Percentiles rank a stretch among this genome's conserved stretches.
These are phyloP conservation scores for Contarinia nasturtii DNA, from an alignment of 1,140 invertebrate genomes.

Conservation along the genomic window DNA sequence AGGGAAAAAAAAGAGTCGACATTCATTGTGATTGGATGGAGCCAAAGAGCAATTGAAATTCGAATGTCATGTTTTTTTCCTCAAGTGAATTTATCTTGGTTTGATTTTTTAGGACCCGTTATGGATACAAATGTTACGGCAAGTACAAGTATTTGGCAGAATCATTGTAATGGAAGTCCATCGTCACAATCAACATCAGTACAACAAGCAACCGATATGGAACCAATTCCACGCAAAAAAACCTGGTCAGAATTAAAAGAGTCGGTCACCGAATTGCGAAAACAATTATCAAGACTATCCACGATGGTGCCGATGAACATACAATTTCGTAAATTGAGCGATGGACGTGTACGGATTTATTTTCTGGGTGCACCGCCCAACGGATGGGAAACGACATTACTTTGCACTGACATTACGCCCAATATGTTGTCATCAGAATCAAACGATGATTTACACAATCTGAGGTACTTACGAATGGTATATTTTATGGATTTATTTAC, in stretches of 20 bases:
- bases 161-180: not conserved
- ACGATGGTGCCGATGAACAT: slow-evolving; percentile 59
- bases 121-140: too few species aligned
- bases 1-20: too few species aligned
- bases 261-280: slow-evolving; percentile 62
- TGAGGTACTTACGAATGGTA: not conserved
- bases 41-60: too few species aligned
- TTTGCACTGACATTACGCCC: slow-evolving; percentile 60
- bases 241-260: slow-evolving; percentile 64
- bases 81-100: too few species aligned
- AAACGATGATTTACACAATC: not conserved
- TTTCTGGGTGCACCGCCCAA: slow-evolving; percentile 70
- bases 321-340: slow-evolving; percentile 54
- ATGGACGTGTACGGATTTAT: slow-evolving; percentile 66
- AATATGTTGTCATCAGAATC: not conserved
- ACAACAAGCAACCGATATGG: not conserved
- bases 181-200: too few species aligned
- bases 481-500: not conserved
- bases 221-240: slow-evolving; percentile 16
- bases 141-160: too few species aligned
- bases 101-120: too few species aligned
- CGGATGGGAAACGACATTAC: slow-evolving; percentile 70
- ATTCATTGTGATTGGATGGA: too few species aligned
- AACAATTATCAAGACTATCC: slow-evolving; percentile 53
- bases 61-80: too few species aligned